Evolutionary conservation across 2,113 vertebrate species (phyloP).

Genomic region (Lontra canadensis): DNA sequence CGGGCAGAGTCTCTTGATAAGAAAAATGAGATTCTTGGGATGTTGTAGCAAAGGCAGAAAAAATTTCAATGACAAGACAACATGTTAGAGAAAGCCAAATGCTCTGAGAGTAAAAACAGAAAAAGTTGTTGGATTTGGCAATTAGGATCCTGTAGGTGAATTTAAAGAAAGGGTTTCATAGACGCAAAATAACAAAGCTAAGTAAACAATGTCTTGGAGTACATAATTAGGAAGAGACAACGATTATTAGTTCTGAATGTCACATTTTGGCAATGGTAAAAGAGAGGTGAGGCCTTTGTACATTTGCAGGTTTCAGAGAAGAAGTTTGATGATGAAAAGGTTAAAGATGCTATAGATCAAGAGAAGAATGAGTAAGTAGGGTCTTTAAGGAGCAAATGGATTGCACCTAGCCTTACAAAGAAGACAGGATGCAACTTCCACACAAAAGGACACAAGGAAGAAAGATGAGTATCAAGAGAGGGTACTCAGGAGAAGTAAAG

Average conservation of each 20-base stretch:
- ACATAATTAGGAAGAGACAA: background rate
- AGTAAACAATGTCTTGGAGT: background rate
- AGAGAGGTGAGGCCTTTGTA: background rate
- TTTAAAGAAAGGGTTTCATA: constrained; percentile 1
- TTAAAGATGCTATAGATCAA: background rate
- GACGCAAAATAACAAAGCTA: background rate
- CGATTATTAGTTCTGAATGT: background rate
- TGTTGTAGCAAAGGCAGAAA: background rate
- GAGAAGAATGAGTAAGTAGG: background rate
- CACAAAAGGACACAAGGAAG: background rate
- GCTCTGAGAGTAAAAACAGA: background rate
- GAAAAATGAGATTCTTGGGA: background rate
- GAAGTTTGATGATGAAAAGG: background rate
- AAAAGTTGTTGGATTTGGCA: background rate
- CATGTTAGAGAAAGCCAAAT: background rate
- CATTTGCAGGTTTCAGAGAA: background rate
- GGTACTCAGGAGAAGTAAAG: background rate
- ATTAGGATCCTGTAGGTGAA: background rate
- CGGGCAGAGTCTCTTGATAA: background rate
- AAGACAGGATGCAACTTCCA: background rate
- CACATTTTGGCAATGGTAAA: background rate
- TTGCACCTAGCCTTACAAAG: background rate
- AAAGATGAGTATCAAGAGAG: background rate
- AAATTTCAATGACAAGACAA: background rate
- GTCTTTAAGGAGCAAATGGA: background rate